phyloP scores from a whole-genome alignment of 1,140 invertebrate species.

The Periplaneta americana region DNA sequence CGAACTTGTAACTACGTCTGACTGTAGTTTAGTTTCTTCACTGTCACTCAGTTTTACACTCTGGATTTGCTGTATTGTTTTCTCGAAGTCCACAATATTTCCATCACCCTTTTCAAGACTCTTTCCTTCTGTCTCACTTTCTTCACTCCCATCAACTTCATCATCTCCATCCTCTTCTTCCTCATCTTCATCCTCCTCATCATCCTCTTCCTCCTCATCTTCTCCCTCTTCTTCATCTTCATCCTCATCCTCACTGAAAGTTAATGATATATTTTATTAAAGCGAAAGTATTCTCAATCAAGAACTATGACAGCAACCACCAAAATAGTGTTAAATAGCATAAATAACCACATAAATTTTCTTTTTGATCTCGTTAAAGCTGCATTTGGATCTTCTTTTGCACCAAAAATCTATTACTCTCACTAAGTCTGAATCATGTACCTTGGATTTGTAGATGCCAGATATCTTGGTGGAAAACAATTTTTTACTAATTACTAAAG shows the following conservation, averaged over 20 bases:
- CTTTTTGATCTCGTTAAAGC: too few species aligned
- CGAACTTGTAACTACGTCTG: not conserved
- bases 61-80: not conserved
- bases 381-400: too few species aligned
- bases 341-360: too few species aligned
- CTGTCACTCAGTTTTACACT: not conserved
- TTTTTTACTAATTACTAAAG: too few species aligned
- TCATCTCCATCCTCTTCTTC: constrained; percentile 29
- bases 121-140: constrained; percentile 22
- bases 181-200: constrained; percentile 39
- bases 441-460: too few species aligned
- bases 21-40: not conserved
- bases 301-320: too few species aligned
- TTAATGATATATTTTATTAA: not conserved
- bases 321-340: too few species aligned
- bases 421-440: too few species aligned
- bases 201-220: constrained; percentile 31
- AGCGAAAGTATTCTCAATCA: not conserved
- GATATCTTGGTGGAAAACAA: too few species aligned
- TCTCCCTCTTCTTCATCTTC: constrained; percentile 41
- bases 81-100: constrained; percentile 18
- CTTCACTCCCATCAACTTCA: constrained; percentile 29
- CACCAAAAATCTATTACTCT: too few species aligned
- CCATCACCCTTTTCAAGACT: constrained; percentile 32
- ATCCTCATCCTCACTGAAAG: constrained; percentile 43